These are phyloP conservation scores for Hipposideros armiger DNA, from an alignment of 2,113 vertebrate species.

Conservation along the genomic window DNA sequence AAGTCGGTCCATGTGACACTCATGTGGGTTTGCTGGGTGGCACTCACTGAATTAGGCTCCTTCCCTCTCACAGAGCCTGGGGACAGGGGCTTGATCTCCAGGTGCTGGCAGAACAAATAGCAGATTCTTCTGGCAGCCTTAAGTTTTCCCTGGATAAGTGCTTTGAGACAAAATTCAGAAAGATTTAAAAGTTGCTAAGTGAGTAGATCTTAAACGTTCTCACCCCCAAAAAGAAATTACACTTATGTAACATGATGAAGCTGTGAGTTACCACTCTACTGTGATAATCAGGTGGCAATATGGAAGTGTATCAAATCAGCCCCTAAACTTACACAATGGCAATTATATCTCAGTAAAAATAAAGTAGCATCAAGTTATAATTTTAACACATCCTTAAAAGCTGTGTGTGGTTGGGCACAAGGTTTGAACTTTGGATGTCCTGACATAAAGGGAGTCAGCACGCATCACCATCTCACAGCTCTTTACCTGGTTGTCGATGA, in stretches of 20 bases:
- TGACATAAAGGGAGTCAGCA: no score
- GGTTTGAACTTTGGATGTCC: not conserved
- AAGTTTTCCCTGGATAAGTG: not conserved
- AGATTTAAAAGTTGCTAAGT: not conserved
- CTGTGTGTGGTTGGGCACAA: not conserved
- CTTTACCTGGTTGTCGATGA: not conserved
- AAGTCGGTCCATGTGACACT: no score
- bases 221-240: no score
- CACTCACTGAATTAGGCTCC: not conserved
- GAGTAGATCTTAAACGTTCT: not conserved
- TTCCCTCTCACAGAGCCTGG: no score
- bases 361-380: not conserved
- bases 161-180: no score
- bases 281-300: not conserved
- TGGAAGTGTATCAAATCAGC: not conserved
- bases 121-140: not conserved
- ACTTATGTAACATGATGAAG: not conserved
- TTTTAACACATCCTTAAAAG: not conserved
- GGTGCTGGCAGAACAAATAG: no score
- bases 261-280: no score
- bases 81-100: fast-evolving
- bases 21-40: not conserved
- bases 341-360: not conserved
- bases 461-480: not conserved
- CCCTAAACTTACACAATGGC: not conserved